phyloP scores from a whole-genome alignment of 2,113 vertebrate genomes.

The Megaleporinus macrocephalus region DNA sequence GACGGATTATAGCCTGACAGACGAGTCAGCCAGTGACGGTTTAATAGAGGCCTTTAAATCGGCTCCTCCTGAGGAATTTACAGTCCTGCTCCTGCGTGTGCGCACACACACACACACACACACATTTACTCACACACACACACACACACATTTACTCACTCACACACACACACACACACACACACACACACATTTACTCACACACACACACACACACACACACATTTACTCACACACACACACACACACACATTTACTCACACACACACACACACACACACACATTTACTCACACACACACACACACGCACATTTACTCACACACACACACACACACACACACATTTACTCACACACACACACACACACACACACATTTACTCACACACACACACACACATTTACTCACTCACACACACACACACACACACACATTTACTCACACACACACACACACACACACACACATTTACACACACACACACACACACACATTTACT shows the following conservation, averaged over 20 bases:
- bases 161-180: conserved; percentile 40
- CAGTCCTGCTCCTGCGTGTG: conserved; percentile 59
- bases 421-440: conserved; percentile 36
- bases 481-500: conserved; percentile 45
- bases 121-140: conserved; percentile 63
- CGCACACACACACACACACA: conserved; percentile 37
- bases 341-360: conserved; percentile 54
- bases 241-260: too few species aligned
- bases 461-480: conserved; percentile 58
- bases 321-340: conserved; percentile 58
- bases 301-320: too few species aligned
- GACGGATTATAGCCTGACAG: conserved; percentile 71
- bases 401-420: too few species aligned
- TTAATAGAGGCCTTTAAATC: conserved; percentile 71
- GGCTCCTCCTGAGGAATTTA: conserved; percentile 76
- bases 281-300: conserved; percentile 57
- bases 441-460: conserved; percentile 61
- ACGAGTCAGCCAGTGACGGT: conserved; percentile 56
- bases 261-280: too few species aligned
- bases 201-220: conserved; percentile 42
- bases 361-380: too few species aligned
- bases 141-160: conserved; percentile 64
- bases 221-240: conserved; percentile 39
- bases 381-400: conserved; percentile 37
- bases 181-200: conserved; percentile 63